Evolutionary conservation across 2,888 invertebrate species (phyloP).

Genomic region (Cynaeus angustus): DNA sequence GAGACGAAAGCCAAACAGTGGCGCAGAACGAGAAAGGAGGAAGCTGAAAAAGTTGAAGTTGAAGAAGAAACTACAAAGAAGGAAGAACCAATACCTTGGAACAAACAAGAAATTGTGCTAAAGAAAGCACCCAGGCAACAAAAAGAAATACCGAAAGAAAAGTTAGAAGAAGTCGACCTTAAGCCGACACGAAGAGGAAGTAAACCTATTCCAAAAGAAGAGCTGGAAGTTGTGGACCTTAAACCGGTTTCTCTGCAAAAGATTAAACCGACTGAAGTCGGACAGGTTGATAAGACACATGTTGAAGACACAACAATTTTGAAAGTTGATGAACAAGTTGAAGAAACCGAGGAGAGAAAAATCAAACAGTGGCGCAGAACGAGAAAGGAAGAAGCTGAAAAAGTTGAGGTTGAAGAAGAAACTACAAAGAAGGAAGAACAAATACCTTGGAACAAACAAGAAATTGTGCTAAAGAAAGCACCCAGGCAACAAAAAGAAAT

Average conservation of each 20-base stretch:
- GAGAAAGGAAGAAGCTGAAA: conserved; percentile 18
- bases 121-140: conserved; percentile 43
- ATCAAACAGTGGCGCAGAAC: too few species aligned
- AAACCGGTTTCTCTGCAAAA: conserved; percentile 56
- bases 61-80: conserved; percentile 39
- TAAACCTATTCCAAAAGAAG: conserved; percentile 59
- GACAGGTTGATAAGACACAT: conserved; percentile 39
- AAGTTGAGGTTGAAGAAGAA: conserved; percentile 29
- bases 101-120: conserved; percentile 38
- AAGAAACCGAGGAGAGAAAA: conserved; percentile 21
- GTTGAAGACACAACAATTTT: conserved; percentile 45
- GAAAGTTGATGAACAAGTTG: conserved; percentile 32
- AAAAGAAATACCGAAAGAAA: conserved; percentile 51
- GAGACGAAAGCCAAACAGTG: not conserved
- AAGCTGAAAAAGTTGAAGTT: conserved; percentile 3
- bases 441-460: conserved; percentile 47
- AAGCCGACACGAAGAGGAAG: conserved; percentile 57
- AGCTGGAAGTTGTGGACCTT: conserved; percentile 58
- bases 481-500: conserved; percentile 38
- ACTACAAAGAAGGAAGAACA: conserved; percentile 45
- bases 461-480: conserved; percentile 43
- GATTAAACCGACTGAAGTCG: conserved; percentile 51
- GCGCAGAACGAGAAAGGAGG: conserved; percentile 3
- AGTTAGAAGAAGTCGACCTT: conserved; percentile 59
- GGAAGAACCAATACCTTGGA: conserved; percentile 48